Evolutionary conservation across 2,113 vertebrate genomes (phyloP).

Genomic region (Maccullochella peelii): DNA sequence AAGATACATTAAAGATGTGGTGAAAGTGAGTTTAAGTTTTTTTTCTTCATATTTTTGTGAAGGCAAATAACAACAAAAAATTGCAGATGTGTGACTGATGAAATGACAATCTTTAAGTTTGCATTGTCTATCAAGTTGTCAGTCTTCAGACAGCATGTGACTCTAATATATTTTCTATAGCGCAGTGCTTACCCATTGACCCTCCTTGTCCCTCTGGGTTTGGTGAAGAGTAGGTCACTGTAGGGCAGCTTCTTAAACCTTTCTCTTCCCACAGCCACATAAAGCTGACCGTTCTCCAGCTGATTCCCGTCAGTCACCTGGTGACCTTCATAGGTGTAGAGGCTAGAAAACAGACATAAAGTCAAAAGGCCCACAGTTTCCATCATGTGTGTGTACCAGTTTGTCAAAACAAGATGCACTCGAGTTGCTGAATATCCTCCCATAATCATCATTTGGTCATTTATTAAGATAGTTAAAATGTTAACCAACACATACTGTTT

Average conservation of each 20-base stretch:
- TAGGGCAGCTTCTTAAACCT: constrained; percentile 94
- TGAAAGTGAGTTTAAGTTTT: not conserved
- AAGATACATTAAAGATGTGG: not conserved
- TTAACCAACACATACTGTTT: not conserved
- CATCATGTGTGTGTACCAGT: not conserved
- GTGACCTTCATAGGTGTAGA: constrained; percentile 91
- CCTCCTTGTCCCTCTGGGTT: constrained; percentile 83
- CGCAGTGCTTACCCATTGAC: constrained; percentile 84
- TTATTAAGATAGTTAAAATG: not conserved
- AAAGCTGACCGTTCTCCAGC: constrained; percentile 94
- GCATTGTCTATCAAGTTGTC: not conserved
- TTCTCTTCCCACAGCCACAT: constrained; percentile 95
- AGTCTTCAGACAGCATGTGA: not conserved
- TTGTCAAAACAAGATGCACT: not conserved
- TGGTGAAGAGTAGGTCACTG: constrained; percentile 89
- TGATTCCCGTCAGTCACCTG: constrained; percentile 88
- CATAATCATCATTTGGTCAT: not conserved
- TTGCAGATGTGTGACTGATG: not conserved
- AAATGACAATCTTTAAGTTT: not conserved
- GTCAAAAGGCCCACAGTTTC: not conserved
- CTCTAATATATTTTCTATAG: not conserved
- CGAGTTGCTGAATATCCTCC: not conserved
- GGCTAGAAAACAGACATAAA: constrained; percentile 77
- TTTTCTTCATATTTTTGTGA: not conserved
- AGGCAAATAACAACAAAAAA: not conserved